Evolutionary conservation across 2,113 vertebrate genomes (phyloP), one percentile per base, ranked within the genome.

Genomic region (Oreochromis niloticus): DNA sequence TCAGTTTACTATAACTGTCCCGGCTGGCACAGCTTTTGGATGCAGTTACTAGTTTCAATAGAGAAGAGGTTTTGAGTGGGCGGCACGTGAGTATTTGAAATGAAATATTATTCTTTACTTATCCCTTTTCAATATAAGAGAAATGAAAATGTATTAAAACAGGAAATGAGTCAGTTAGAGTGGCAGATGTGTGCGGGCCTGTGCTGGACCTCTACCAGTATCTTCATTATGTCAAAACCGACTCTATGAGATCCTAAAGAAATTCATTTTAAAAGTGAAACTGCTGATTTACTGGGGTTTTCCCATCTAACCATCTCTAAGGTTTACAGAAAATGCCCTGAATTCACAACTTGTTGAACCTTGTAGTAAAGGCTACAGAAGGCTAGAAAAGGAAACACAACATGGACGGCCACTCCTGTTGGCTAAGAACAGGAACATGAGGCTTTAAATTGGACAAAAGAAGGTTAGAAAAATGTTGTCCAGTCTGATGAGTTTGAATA

Each of bases 1-100:
- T 66, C 61, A 5, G 17, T 5, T 66, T n/a, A 66, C 17, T 39
- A 66, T 13, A 39, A n/a, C 61, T 32, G 56, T 59, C 56, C 13
- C 27, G 0, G 57, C 57, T 34, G 57, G 16, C 5, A 0, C 57
- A 0, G 30, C 57, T 32, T 17, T 32, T 34, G 57, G 16, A 61
- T 61, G 57, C 57, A 61, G 57, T 61, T 0, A 2, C 8, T 34
- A 19, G 57, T 61, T 61, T 32, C 27, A 32, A 32, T 61, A 32
- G 57, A 6, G 57, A 61, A 32, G 57, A 61, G 57, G 27, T 61
- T 61, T 61, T 32, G 57, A 32, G 14, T 61, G 27, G 57, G 57
- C 5, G 8, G 57, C 57, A 9, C 2, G 14, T 32, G 57, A 61
- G 57, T 5, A 1, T 61, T 61, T 61, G 16, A 61, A 34, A 61